phyloP scores from a whole-genome alignment of 2,888 invertebrate species.

The Ecliptopera silaceata region DNA sequence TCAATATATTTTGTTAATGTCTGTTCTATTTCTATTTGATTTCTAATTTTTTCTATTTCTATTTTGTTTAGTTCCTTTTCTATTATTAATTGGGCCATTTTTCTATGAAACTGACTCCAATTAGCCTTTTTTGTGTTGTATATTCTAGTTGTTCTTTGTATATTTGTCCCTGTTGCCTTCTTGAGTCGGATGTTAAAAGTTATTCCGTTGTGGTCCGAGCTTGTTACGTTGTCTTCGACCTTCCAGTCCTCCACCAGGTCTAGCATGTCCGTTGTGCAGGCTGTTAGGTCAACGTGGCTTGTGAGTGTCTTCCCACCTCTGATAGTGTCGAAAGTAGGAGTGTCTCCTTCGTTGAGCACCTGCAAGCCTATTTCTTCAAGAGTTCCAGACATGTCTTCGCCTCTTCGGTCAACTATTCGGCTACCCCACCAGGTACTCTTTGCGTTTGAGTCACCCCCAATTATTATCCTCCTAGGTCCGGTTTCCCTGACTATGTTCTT shows the following conservation, averaged over 20 bases:
- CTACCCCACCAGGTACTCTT: too few relatives aligned
- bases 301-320: background rate
- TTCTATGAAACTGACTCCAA: too few relatives aligned
- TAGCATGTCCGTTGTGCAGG: background rate
- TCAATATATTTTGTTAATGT: too few relatives aligned
- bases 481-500: too few relatives aligned
- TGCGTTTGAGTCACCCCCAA: background rate
- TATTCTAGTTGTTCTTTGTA: too few relatives aligned
- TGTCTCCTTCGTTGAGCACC: background rate
- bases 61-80: too few relatives aligned
- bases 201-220: constrained; percentile 36
- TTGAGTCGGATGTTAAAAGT: constrained; percentile 22
- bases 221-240: background rate
- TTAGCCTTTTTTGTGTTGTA: too few relatives aligned
- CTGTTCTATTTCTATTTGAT: too few relatives aligned
- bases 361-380: background rate
- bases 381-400: background rate
- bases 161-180: constrained; percentile 19
- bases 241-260: constrained; percentile 2
- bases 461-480: too few relatives aligned
- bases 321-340: background rate
- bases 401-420: background rate
- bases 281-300: background rate
- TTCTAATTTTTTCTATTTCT: too few relatives aligned
- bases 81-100: too few relatives aligned